Base-by-base conservation (phyloP, 2,113 vertebrate species). In the Bucco capensis region DNA sequence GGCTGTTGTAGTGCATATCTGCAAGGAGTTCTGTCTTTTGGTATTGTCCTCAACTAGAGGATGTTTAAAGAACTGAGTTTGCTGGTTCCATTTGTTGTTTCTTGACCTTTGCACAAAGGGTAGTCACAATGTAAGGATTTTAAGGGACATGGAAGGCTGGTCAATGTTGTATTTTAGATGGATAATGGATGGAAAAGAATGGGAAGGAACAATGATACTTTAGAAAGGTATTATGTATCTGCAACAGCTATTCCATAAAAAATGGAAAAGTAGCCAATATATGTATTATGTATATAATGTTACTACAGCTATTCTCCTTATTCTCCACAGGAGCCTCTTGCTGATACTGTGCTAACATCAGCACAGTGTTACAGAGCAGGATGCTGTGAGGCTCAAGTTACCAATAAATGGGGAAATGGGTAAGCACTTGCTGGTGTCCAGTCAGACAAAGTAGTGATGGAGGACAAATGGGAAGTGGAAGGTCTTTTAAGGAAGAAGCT, bases 151-250 rank as follows among this genome's bases (percentile, higher is more conserved):
- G 8, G 54, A 77, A 60, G 53, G 69, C 37, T 44, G 25, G 19
- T 56, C 65, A 80, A 13, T 79, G 31, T 28, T 73, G 4, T 60
- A 47, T 84, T 92, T 88, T 77, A 28, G 82, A 93, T 56, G 28
- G 12, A 17, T 66, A 42, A 24, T 10, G 5, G 31, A 17, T 50
- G 8, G 19, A 75, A 75, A 89, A 85, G 19, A 78, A 24, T 30
- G 7, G 10, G 24, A 75, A 65, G 54, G 13, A 78, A 19, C 16
- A 11, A 7, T 30, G 28, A n/a, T 69, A n/a, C 46, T 75, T 83
- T 33, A 42, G 51, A 82, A 81, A 57, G 61, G 9, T 12, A 25
- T 66, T 76, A 3, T 3, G 1, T 50, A 7, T 64, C 37, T 62
- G 11, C 50, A 72, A 66, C 10, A 64, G 19, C 62, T 86, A 6